Evolutionary conservation across 2,113 vertebrate species (phyloP).

Genomic region (Trinectes maculatus): DNA sequence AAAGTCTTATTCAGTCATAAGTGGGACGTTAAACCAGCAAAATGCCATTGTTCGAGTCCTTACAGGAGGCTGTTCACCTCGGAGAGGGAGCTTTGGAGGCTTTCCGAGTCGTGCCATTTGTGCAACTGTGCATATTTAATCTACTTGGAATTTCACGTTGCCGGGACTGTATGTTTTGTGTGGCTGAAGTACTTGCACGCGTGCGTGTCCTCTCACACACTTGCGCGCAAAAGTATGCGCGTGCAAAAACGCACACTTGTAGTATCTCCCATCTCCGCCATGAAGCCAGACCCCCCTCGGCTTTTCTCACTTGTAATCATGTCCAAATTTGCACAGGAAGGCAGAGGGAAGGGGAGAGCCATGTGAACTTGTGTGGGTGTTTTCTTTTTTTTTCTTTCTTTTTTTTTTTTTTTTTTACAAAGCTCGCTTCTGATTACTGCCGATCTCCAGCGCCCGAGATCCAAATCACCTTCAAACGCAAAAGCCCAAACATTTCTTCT

Average conservation of each 20-base stretch:
- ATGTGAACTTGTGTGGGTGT: conserved; percentile 82
- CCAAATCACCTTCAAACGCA: conserved; percentile 63
- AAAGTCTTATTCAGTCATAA: conserved; percentile 76
- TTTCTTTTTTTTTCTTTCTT: conserved; percentile 46
- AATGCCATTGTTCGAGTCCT: conserved; percentile 78
- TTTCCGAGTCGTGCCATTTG: conserved; percentile 79
- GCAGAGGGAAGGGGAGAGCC: conserved; percentile 70
- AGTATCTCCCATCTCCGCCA: conserved; percentile 73
- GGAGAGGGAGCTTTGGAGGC: conserved; percentile 68
- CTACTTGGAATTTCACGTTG: conserved; percentile 71
- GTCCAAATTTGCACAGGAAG: conserved; percentile 83
- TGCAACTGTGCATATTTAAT: conserved; percentile 81
- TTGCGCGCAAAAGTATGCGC: conserved; percentile 58
- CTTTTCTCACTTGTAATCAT: conserved; percentile 83
- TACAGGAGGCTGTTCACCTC: conserved; percentile 74
- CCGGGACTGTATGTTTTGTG: conserved; percentile 63
- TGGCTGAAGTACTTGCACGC: conserved; percentile 50
- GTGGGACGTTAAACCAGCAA: conserved; percentile 70
- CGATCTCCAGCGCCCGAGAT: conserved; percentile 66
- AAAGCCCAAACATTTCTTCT: conserved; percentile 45
- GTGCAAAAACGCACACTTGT: conserved; percentile 56
- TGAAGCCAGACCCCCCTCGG: conserved; percentile 82
- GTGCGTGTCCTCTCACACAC: conserved; percentile 44
- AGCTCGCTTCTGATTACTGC: conserved; percentile 69
- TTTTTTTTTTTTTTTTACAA: conserved; percentile 35